Evolutionary conservation across 2,113 vertebrate genomes (phyloP), one percentile per base, ranked within the genome.

Genomic region (Sinocyclocheilus anophthalmus): DNA sequence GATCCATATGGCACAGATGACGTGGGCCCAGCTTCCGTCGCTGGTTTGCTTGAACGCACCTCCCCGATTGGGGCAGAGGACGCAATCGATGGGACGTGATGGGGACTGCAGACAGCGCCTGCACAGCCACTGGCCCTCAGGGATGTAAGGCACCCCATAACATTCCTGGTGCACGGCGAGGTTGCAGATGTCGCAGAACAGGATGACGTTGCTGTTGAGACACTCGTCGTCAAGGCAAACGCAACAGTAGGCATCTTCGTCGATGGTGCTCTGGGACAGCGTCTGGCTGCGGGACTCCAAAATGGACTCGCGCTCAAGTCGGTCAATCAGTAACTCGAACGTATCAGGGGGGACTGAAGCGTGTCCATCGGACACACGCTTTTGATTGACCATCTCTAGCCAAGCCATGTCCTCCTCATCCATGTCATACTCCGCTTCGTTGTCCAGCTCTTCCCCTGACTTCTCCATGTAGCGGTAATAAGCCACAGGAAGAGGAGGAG

Each of bases 1-100:
- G 90, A 99, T 99, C 98, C 98, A 99, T 91, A 99, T 97, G 93
- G 98, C 98, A 90, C 98, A 99, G 78, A 99, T 96, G 42, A 99
- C 98, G 0, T 99, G 98, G 13, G 97, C 98, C 98, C 98, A 99
- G 78, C 95, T 96, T 42, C 98, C 98, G 26, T 99, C 98, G 0
- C 95, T 98, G 65, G 98, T 98, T 94, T 99, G 98, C 92, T 99
- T 99, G 94, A 99, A 99, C 90, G 98, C 98, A 81, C 98, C 98
- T 39, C 98, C 98, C 90, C 95, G 96, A 93, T 99, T 99, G 1
- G 98, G 98, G 89, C 98, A 99, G 73, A 99, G 96, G 70, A 98
- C 96, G 80, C 98, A 99, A 92, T 98, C 97, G 89, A 99, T 97
- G 0, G 98, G 97, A 57, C 95, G 96, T 42, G 97, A 96, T 26